phyloP scores from a whole-genome alignment of 2,888 invertebrate genomes.

The Scelioninae gen. 1 region DNA sequence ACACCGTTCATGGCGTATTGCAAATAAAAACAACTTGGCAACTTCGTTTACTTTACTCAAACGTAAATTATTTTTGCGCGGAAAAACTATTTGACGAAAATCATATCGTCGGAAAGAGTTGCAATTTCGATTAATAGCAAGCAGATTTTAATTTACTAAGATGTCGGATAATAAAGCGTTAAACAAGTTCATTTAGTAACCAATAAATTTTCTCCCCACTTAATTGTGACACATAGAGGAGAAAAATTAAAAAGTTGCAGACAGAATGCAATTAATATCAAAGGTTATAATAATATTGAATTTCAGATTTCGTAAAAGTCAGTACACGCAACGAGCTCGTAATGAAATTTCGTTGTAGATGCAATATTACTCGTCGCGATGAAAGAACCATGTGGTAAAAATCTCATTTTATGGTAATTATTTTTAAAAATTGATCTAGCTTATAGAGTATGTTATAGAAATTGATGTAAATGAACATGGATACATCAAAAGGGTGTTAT shows the following conservation, averaged over 20 bases:
- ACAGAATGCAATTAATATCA: constrained; percentile 24
- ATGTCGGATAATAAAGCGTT: neutral
- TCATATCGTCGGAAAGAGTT: neutral
- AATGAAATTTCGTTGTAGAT: constrained; percentile 23
- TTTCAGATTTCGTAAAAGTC: constrained; percentile 25
- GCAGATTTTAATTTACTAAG: neutral
- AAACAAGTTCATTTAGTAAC: neutral
- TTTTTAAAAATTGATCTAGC: constrained; percentile 25
- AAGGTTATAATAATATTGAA: constrained; percentile 25
- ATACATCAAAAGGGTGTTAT: neutral
- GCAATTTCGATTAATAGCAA: no score
- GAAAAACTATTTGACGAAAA: neutral
- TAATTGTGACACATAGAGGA: neutral
- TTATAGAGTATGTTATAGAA: neutral
- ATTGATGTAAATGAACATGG: neutral
- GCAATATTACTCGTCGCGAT: constrained; percentile 6
- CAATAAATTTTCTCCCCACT: neutral
- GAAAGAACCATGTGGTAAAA: neutral
- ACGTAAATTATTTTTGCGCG: constrained; percentile 3
- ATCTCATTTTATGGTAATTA: constrained; percentile 19
- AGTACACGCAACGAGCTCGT: constrained; percentile 25
- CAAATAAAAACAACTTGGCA: constrained; percentile 57
- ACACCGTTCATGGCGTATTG: constrained; percentile 34
- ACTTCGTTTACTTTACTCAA: constrained; percentile 14
- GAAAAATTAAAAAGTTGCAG: constrained; percentile 11